Evolutionary conservation across 2,888 invertebrate genomes (phyloP), one percentile per base, ranked within the genome.

Genomic region (Griposia aprilina): DNA sequence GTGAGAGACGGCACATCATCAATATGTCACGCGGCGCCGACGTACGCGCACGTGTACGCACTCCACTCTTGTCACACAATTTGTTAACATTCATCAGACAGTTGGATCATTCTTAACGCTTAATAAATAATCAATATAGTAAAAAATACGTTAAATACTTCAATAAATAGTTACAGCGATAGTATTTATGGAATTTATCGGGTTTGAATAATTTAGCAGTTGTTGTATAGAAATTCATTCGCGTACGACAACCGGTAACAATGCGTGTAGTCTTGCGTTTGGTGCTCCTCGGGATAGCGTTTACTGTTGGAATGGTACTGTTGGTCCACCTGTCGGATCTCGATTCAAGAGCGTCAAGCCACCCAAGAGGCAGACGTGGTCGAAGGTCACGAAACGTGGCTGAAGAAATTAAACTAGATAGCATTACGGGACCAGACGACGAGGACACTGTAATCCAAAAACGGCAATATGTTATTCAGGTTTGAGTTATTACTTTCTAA

Each of bases 251-350:
- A 17, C 36, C 23, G 20, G 66, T 73, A 57, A 88, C 23, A 81
- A 95, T 95, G 95, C 94, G 93, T 84, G 85, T 90, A 80, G 68
- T 90, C 17, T 78, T 91, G 36, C 93, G 94, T 73, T 89, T 93
- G 26, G 67, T 90, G 20, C 78, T 90, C 7, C 85, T 90, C 13
- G 92, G 88, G 11, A 81, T 92, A 17, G 81, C 86, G 13, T 92
- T 94, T 62, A 85, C 86, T 11, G 45, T 89, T 57, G 89, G 86
- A 41, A 87, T 93, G 84, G 26, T 94, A 13, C 70, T 95, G 57
- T 65, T 95, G 69, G 76, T 91, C 30, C 83, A 86, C 30, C 72
- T 91, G 41, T 90, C 92, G 41, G 90, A 91, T 66, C 59, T 91
- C 41, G 84, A 89, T 8, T 81, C 80, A 68, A 72, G 63, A n/a